phyloP scores from a whole-genome alignment of 2,888 invertebrate genomes.

The Nomada fabriciana region DNA sequence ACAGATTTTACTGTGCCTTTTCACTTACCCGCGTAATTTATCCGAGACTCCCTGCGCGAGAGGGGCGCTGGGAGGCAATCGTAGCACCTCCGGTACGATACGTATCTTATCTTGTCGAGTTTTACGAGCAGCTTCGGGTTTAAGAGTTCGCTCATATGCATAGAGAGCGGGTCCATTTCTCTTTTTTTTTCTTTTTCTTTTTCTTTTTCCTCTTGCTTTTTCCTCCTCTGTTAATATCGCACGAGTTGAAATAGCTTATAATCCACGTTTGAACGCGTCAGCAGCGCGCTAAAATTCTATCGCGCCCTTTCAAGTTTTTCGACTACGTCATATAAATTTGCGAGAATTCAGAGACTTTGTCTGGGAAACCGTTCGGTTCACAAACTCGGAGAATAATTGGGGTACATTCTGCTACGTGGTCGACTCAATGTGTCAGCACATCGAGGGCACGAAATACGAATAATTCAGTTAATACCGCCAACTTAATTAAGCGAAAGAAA shows the following conservation, averaged over 20 bases:
- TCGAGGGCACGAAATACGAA: background rate
- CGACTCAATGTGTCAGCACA: background rate
- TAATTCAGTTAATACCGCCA: slow-evolving; percentile 5
- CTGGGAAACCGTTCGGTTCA: too few species aligned
- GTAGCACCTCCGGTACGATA: slow-evolving; percentile 36
- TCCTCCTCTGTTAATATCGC: slow-evolving; percentile 50
- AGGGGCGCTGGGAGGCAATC: slow-evolving; percentile 20
- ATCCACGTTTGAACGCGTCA: slow-evolving; percentile 26
- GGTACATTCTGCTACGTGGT: background rate
- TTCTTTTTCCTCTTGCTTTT: background rate
- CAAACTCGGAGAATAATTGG: slow-evolving; percentile 10
- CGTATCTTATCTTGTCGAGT: slow-evolving; percentile 55
- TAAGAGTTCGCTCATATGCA: slow-evolving; percentile 51
- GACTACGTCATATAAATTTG: slow-evolving; percentile 35
- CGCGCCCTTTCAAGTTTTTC: slow-evolving; percentile 34
- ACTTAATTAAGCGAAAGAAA: slow-evolving; percentile 21
- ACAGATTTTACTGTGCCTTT: slow-evolving; percentile 35
- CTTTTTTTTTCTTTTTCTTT: slow-evolving; percentile 1
- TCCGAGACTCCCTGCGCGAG: slow-evolving; percentile 2
- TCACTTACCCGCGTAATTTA: slow-evolving; percentile 46
- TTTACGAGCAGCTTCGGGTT: slow-evolving; percentile 50
- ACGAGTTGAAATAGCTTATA: slow-evolving; percentile 53
- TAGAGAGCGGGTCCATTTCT: slow-evolving; percentile 46
- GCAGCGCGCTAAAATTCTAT: slow-evolving; percentile 6
- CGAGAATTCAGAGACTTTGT: background rate